phyloP scores from a whole-genome alignment of 2,797 vertebrate species.

The Meriones psammophilus region DNA sequence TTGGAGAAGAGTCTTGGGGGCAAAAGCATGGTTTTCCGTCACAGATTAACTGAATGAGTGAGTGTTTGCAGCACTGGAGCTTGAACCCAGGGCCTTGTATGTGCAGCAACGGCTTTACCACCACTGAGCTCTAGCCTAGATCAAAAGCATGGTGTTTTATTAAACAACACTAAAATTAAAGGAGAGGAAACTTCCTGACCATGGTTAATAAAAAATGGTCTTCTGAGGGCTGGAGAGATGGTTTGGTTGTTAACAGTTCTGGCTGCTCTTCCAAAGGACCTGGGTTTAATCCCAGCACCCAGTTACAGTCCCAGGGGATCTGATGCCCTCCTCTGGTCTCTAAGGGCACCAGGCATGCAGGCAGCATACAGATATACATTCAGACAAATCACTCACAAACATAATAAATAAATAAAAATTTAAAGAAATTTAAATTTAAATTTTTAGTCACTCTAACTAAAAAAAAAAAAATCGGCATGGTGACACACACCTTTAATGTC shows the following conservation, averaged over 20 bases:
- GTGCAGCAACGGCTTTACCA: neutral
- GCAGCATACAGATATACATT: neutral
- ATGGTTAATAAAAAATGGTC: neutral
- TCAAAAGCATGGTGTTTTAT: neutral
- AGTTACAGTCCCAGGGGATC: neutral
- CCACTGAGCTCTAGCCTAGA: neutral
- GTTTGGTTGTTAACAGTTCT: neutral
- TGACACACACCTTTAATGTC: neutral
- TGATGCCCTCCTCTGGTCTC: neutral
- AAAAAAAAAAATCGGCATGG: neutral
- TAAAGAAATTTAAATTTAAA: neutral
- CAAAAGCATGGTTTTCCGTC: neutral
- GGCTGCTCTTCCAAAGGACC: neutral
- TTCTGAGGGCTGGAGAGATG: neutral
- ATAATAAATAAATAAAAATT: neutral
- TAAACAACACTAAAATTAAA: conserved; percentile 20
- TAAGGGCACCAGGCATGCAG: neutral
- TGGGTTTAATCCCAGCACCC: neutral
- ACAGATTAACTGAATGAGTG: neutral
- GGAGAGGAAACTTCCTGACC: neutral
- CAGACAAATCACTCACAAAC: neutral
- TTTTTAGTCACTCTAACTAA: neutral
- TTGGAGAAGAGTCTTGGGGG: neutral
- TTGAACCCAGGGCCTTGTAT: neutral
- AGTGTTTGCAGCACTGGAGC: neutral